Conservation (phyloP, 1,140 invertebrate genomes). For the Scaptomyza pallida region DNA sequence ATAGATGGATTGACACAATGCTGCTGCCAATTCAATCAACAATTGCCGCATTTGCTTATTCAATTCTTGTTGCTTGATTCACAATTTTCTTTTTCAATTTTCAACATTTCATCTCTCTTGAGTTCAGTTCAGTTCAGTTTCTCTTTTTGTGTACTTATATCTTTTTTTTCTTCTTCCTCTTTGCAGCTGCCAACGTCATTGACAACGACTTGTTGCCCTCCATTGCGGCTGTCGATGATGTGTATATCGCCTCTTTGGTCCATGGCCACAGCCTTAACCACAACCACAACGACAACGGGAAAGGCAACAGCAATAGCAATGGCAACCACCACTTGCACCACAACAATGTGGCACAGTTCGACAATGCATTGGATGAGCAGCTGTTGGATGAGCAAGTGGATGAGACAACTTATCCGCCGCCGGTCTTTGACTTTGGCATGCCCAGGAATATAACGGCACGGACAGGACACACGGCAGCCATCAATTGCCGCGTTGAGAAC, state of each 20-base stretch:
- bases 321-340: slow-evolving; percentile 38
- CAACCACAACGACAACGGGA: slow-evolving; percentile 16
- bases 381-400: slow-evolving; percentile 47
- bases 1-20: background rate
- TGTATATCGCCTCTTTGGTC: slow-evolving; percentile 68
- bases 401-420: slow-evolving; percentile 85
- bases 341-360: slow-evolving; percentile 56
- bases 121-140: too few relatives aligned
- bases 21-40: slow-evolving; percentile 43
- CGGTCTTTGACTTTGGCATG: slow-evolving; percentile 90
- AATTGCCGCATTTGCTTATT: slow-evolving; percentile 40
- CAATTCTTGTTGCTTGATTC: slow-evolving; percentile 19
- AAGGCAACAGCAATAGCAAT: slow-evolving; percentile 3
- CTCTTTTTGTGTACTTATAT: background rate
- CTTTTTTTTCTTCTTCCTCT: background rate
- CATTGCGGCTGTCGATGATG: slow-evolving; percentile 64
- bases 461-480: slow-evolving; percentile 92
- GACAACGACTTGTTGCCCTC: slow-evolving; percentile 66
- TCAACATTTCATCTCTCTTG: background rate
- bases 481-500: slow-evolving; percentile 92
- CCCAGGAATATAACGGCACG: slow-evolving; percentile 92
- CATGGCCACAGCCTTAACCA: slow-evolving; percentile 51
- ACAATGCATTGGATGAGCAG: slow-evolving; percentile 59
- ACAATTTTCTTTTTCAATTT: slow-evolving; percentile 5
- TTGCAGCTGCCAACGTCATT: slow-evolving; percentile 48